phyloP scores from a whole-genome alignment of 1,140 invertebrate species.

The Lethocerus indicus region DNA sequence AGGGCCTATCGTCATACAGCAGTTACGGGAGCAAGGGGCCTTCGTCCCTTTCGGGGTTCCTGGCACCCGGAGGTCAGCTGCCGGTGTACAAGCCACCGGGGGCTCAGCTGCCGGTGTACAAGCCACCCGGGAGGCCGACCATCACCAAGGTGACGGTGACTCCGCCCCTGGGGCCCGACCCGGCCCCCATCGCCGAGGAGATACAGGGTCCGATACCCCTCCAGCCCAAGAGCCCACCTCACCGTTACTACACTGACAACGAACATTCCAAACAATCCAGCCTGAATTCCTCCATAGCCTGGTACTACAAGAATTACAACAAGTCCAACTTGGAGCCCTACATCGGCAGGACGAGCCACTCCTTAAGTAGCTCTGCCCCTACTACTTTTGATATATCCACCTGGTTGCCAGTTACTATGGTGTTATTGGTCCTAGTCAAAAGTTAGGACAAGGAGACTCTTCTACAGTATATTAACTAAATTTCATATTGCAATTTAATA shows the following conservation, averaged over 20 bases:
- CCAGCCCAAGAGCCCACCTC: constrained; percentile 17
- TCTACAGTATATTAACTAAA: too few relatives aligned
- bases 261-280: constrained; percentile 4
- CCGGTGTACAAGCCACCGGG: constrained; percentile 15
- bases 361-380: too few relatives aligned
- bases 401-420: too few relatives aligned
- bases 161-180: constrained; percentile 19
- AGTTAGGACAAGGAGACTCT: too few relatives aligned
- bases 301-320: constrained; percentile 68
- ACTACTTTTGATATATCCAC: too few relatives aligned
- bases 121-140: constrained; percentile 30
- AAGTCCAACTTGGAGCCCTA: constrained; percentile 47
- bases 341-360: too few relatives aligned
- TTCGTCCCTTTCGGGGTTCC: constrained; percentile 30
- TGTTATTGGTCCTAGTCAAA: too few relatives aligned
- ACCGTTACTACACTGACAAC: constrained; percentile 16
- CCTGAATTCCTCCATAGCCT: constrained; percentile 34
- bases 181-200: constrained; percentile 15
- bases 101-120: background rate
- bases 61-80: constrained; percentile 38
- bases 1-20: too few relatives aligned
- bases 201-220: constrained; percentile 16
- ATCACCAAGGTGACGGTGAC: constrained; percentile 33
- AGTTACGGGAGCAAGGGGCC: constrained; percentile 17
- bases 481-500: too few relatives aligned